These are phyloP conservation scores for Nibea albiflora DNA, from an alignment of 2,113 vertebrate species.

Conservation along the genomic window DNA sequence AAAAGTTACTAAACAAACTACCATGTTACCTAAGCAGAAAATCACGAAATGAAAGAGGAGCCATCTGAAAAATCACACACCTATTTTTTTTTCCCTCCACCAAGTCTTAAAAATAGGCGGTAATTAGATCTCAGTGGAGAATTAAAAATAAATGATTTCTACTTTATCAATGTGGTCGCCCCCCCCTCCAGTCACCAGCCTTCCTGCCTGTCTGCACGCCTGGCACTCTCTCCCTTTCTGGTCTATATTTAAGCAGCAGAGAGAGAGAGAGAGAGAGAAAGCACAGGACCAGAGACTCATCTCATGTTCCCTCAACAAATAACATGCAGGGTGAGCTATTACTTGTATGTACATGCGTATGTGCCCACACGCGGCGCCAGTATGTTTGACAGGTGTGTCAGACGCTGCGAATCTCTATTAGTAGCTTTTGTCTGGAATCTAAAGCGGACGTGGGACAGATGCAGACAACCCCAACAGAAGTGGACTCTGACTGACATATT, in stretches of 20 bases:
- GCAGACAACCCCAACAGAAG: slow-evolving; percentile 6
- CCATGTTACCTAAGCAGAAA: slow-evolving; percentile 11
- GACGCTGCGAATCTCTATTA: slow-evolving; percentile 23
- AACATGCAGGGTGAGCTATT: slow-evolving; percentile 31
- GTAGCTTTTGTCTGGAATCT: slow-evolving; percentile 44
- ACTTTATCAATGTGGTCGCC: slow-evolving; percentile 85
- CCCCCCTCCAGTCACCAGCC: slow-evolving; percentile 71
- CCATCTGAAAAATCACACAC: slow-evolving; percentile 74
- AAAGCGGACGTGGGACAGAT: slow-evolving; percentile 34
- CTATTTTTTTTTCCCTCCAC: slow-evolving; percentile 39
- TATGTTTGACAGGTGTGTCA: slow-evolving; percentile 32
- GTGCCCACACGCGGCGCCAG: not conserved
- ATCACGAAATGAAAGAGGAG: slow-evolving; percentile 36
- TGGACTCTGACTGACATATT: slow-evolving; percentile 48
- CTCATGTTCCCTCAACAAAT: slow-evolving; percentile 72
- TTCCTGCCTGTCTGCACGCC: slow-evolving; percentile 69
- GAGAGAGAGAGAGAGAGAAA: not conserved
- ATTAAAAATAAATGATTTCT: slow-evolving; percentile 91
- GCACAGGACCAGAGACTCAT: slow-evolving; percentile 55
- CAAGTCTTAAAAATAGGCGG: slow-evolving; percentile 84
- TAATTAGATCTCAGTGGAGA: slow-evolving; percentile 87
- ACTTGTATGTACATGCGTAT: slow-evolving; percentile 23
- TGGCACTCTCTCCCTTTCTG: slow-evolving; percentile 43
- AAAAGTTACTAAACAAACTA: slow-evolving; percentile 21
- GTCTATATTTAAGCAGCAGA: slow-evolving; percentile 79